A percentile compares a stretch with the other conserved stretches of the same genome.
These are phyloP conservation scores for Latrodectus geometricus DNA, from an alignment of 1,140 invertebrate genomes.

Conservation along the genomic window DNA sequence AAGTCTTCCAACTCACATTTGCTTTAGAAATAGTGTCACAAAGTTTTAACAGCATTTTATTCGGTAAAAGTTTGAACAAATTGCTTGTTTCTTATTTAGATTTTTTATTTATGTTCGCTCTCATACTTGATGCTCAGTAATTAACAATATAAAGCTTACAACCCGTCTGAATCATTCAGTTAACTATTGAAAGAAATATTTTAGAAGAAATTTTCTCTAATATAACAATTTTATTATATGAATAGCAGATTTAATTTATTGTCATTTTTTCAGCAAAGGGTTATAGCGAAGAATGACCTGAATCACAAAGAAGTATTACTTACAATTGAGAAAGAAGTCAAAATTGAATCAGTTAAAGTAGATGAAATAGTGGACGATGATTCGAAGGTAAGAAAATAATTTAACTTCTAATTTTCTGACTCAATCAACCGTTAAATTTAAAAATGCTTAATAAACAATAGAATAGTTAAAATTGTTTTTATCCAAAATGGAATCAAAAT, in stretches of 20 bases:
- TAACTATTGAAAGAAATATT: background rate
- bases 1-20: no score
- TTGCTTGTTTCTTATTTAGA: no score
- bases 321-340: slow-evolving; percentile 36
- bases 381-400: slow-evolving; percentile 34
- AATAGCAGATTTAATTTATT: background rate
- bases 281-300: slow-evolving; percentile 45
- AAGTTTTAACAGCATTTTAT: no score
- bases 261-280: slow-evolving; percentile 39
- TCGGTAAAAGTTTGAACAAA: no score
- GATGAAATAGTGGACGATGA: slow-evolving; percentile 25
- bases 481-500: no score
- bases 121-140: no score
- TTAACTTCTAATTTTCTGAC: background rate
- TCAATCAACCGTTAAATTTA: slow-evolving; percentile 52
- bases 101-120: no score
- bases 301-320: slow-evolving; percentile 52
- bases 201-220: background rate
- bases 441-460: no score
- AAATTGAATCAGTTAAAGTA: slow-evolving; percentile 32
- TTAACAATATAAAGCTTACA: no score
- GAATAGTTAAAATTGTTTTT: no score
- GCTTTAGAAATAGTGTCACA: no score
- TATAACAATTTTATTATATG: background rate
- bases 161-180: background rate